A percentile compares a stretch with the other conserved stretches of the same genome.
Conservation (phyloP, 2,113 vertebrate genomes). For the Dasyurus viverrinus region DNA sequence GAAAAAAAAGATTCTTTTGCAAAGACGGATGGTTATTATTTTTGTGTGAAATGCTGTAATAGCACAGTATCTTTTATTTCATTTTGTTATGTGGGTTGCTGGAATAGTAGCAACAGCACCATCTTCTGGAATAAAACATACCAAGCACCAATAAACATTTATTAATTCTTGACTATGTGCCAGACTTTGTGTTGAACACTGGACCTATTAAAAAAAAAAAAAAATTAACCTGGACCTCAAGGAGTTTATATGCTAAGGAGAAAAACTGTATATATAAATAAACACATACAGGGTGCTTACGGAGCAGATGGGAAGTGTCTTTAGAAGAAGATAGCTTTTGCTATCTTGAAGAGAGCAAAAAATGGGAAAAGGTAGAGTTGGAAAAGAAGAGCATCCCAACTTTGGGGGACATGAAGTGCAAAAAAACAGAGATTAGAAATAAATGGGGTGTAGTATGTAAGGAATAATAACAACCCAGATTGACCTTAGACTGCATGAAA, state of each 20-base stretch:
- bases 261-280: not conserved
- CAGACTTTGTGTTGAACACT: not conserved
- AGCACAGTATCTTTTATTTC: slow-evolving; percentile 37
- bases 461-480: not conserved
- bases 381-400: not conserved
- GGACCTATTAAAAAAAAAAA: not conserved
- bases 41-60: slow-evolving; percentile 67
- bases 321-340: not conserved
- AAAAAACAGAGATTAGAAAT: not conserved
- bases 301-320: not conserved
- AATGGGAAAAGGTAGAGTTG: not conserved
- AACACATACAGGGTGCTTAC: not conserved
- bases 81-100: slow-evolving; percentile 9
- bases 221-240: not conserved
- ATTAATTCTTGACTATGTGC: not conserved
- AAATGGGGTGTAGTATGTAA: not conserved
- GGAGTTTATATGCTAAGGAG: not conserved
- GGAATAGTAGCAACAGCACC: slow-evolving; percentile 52
- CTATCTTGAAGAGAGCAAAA: not conserved
- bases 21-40: slow-evolving; percentile 51
- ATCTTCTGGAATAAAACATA: slow-evolving; percentile 46
- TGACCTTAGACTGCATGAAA: not conserved
- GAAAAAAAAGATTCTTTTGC: slow-evolving; percentile 52
- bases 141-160: not conserved
- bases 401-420: not conserved